These are phyloP conservation scores for Tetheella fluctuosa DNA, from an alignment of 2,888 invertebrate genomes.

Conservation along the genomic window DNA sequence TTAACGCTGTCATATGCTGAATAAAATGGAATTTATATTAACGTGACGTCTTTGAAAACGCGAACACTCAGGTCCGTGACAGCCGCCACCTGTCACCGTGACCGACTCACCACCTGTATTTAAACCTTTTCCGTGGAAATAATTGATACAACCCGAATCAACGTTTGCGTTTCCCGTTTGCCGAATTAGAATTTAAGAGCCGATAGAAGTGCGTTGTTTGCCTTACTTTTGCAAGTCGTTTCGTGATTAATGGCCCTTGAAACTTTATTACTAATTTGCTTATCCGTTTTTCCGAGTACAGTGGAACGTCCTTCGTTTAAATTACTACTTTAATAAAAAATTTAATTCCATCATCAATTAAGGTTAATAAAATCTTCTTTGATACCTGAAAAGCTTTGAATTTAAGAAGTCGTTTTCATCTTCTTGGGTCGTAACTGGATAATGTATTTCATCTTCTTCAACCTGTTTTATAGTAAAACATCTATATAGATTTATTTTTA, in stretches of 20 bases:
- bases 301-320: constrained; percentile 10
- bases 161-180: constrained; percentile 45
- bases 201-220: constrained; percentile 29
- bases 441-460: no score
- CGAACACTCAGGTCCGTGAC: constrained; percentile 48
- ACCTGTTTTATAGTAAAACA: no score
- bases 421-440: not conserved
- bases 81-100: constrained; percentile 57
- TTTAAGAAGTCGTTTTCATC: not conserved
- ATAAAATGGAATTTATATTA: no score
- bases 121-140: constrained; percentile 41
- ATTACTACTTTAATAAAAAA: constrained; percentile 4
- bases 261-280: constrained; percentile 42
- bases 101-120: constrained; percentile 36
- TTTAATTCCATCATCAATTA: constrained; percentile 9
- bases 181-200: constrained; percentile 47
- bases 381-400: not conserved
- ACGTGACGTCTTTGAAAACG: constrained; percentile 27
- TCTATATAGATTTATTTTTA: no score
- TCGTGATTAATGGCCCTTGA: constrained; percentile 48
- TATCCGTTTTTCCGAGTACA: constrained; percentile 25
- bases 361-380: not conserved
- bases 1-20: no score
- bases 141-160: constrained; percentile 46
- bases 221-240: constrained; percentile 39